Conservation (phyloP, 1,140 invertebrate species). For the Heliconius eleuchia region DNA sequence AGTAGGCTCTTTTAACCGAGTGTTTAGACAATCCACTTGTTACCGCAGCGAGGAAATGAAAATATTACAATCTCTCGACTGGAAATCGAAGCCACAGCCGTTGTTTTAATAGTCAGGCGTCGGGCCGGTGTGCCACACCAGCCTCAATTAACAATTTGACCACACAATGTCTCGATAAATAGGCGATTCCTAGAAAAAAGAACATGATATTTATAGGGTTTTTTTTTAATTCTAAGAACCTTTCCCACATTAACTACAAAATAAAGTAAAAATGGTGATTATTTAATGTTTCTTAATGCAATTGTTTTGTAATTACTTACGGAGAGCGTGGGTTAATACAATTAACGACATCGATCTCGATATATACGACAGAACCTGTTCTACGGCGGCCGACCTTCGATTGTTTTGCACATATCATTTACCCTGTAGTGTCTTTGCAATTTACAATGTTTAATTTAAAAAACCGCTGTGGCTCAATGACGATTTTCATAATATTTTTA, state of each 20-base stretch:
- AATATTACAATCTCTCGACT: no score
- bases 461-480: background rate
- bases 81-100: no score
- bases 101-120: no score
- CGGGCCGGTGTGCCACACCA: no score
- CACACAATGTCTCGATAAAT: no score
- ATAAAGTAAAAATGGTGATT: background rate
- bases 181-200: no score
- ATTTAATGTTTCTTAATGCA: background rate
- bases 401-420: background rate
- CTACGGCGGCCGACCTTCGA: background rate
- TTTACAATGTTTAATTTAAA: background rate
- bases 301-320: constrained; percentile 4
- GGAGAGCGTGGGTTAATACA: background rate
- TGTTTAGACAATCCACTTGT: no score
- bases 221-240: background rate
- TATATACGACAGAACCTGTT: constrained; percentile 5
- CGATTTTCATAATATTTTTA: no score
- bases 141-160: no score
- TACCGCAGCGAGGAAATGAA: no score
- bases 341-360: constrained; percentile 11
- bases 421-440: background rate
- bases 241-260: background rate
- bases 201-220: no score
- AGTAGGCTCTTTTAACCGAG: no score